Evolutionary conservation across 1,140 invertebrate genomes (phyloP), one percentile per base, ranked within the genome.

Genomic region (Tetragonula clypearis): DNA sequence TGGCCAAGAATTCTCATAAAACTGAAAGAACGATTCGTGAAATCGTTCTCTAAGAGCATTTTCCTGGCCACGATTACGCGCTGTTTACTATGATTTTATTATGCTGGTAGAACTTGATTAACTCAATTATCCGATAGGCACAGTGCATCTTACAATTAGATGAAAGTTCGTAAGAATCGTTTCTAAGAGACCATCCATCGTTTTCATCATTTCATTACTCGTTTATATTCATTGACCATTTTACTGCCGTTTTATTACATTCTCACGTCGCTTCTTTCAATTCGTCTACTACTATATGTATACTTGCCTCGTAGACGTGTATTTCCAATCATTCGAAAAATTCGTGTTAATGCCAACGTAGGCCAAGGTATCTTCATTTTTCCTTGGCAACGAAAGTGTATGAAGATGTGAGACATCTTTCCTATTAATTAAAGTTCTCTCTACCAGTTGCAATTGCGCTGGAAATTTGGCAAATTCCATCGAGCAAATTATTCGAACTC

Each of bases 1-100:
- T 65, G 68, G 77, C 65, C 41, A 74, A 26, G 65, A 87, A 84
- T 88, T 87, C 72, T 84, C 41, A 41, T n/a, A 41, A 60, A 15
- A 11, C 41, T 19, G 35, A 9, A 49, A 9, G 23, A 30, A 30
- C 30, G 30, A 49, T 41, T 56, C 30, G 19, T 74, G 55, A 75
- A 60, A 72, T 23, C 17, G 0, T 65, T 62, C 12, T 0, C 35
- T 69, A 14, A 0, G 30, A 15, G 56, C 21, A n/a, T 35, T 58
- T 30, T 35, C 30, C 11, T 30, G 26, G 0, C 53, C 49, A 5
- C 8, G n/a, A 35, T 58, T 12, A 69, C 4, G 11, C 30, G 35
- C 35, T 41, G 21, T 41, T 80, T 58, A 19, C 23, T 69, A 19
- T 58, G 58, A 72, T 58, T 71, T 35, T 19, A 72, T 80, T 72